phyloP scores from a whole-genome alignment of 2,888 invertebrate species.

The Tetanocera ferruginea region DNA sequence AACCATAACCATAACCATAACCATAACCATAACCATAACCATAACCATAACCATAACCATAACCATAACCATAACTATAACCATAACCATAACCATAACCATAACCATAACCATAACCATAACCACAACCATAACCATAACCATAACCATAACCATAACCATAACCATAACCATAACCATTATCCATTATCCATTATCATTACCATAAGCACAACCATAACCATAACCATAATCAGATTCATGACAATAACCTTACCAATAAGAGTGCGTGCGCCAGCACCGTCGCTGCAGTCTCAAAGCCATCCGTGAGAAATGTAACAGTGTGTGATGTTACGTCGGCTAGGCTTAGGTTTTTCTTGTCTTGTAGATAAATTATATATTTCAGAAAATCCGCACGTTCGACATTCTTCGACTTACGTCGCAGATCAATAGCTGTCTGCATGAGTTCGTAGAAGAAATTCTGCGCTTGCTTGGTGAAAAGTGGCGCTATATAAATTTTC shows the following conservation, averaged over 20 bases:
- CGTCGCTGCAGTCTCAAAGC: conserved; percentile 62
- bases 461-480: conserved; percentile 74
- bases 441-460: conserved; percentile 58
- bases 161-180: no score
- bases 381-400: conserved; percentile 63
- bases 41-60: no score
- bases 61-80: no score
- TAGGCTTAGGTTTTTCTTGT: conserved; percentile 58
- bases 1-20: no score
- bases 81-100: no score
- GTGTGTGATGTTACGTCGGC: conserved; percentile 58
- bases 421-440: conserved; percentile 55
- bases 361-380: conserved; percentile 62
- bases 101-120: no score
- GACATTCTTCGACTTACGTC: conserved; percentile 49
- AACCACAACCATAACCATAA: no score
- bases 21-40: no score
- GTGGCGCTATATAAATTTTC: conserved; percentile 52
- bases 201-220: no score
- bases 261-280: conserved; percentile 58
- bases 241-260: conserved; percentile 45
- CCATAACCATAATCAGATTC: no score
- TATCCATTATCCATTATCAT: no score
- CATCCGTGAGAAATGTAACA: conserved; percentile 65
- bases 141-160: no score